Base-by-base conservation (phyloP, 2,113 vertebrate species). In the Strix uralensis region DNA sequence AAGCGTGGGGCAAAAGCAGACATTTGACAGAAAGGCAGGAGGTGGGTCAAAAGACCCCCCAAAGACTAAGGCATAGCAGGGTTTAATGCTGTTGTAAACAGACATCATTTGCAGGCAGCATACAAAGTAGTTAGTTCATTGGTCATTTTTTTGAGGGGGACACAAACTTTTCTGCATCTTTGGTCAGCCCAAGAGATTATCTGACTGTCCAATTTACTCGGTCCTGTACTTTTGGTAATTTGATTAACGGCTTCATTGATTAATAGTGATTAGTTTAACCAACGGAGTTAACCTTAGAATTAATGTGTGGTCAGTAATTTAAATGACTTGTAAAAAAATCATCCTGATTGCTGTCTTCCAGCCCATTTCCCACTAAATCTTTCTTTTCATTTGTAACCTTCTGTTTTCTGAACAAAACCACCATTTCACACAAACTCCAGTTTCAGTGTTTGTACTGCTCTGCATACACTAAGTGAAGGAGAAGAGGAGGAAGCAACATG, bases 181-280 rank as follows among this genome's bases (percentile, higher is more conserved):
- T 87, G 34, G 34, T 84, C 47, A 92, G 46, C 44, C 52, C 73
- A 87, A 79, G 69, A 92, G 55, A 92, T 87, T 87, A 82, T 75
- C 77, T 65, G 69, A 78, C 55, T 89, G 58, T 72, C 77, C 77
- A 94, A 69, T 94, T 94, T 81, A 54, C 84, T 87, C 0, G 1
- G 67, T 74, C 59, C 32, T 82, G 26, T 77, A 78, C 66, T 95
- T n/a, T 82, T 86, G 70, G 86, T 40, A 75, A 83, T 96, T 96
- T 97, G 97, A 98, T 97, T 96, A 98, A 98, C 96, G 93, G 92
- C 91, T 92, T 96, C 78, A 67, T 81, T 97, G 97, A 98, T 98
- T 98, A 97, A 96, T 89, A 96, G 92, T 96, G 97, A 98, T 96
- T 98, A 89, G 83, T 97, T 96, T 97, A 98, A 97, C 96, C 96